Base-by-base conservation (phyloP, 2,113 vertebrate species). In the Craseonycteris thonglongyai region DNA sequence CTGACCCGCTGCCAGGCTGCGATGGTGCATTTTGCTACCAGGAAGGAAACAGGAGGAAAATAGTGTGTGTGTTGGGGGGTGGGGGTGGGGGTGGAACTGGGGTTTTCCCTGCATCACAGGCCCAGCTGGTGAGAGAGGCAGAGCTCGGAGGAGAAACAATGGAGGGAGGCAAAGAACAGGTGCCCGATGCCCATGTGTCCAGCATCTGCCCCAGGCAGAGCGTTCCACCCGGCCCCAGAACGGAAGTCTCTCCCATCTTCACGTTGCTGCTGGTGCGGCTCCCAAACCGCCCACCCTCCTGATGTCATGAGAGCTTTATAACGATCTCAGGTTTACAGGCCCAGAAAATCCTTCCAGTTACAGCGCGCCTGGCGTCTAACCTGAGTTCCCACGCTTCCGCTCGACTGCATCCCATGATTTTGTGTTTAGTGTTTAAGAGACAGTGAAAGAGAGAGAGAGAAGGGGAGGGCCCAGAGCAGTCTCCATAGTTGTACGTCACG, bases 341-440 rank as follows among this genome's bases (percentile, higher is more conserved):
- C 69, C 90, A 65, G 14, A 65, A 87, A 72, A 72, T 28, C 38
- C 74, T 93, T 92, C 16, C 16, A 54, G 75, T 65, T 28, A n/a
- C 0, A 58, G 92, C 49, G 45, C 24, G 42, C 21, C 18, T 76
- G 24, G 19, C 1, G 2, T 40, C 42, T 75, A 61, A 68, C 38
- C 47, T 35, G n/a, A 47, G 33, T 38, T 80, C 84, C 40, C 30
- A 24, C 3, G 40, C n/a, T 56, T 83, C 58, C 15, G 0, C 78
- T 42, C 24, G 30, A 56, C 28, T 33, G 38, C 68, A 35, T 18
- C 30, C 45, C 22, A 2, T 9, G 56, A 80, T 30, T 8, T 38
- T n/a, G n/a, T n/a, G n/a, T n/a, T n/a, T n/a, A n/a, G n/a, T n/a
- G n/a, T n/a, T n/a, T n/a, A n/a, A n/a, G n/a, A n/a, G n/a, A n/a